Base-by-base conservation (phyloP, 1,140 invertebrate genomes). In the Hypsibius dujardini region DNA sequence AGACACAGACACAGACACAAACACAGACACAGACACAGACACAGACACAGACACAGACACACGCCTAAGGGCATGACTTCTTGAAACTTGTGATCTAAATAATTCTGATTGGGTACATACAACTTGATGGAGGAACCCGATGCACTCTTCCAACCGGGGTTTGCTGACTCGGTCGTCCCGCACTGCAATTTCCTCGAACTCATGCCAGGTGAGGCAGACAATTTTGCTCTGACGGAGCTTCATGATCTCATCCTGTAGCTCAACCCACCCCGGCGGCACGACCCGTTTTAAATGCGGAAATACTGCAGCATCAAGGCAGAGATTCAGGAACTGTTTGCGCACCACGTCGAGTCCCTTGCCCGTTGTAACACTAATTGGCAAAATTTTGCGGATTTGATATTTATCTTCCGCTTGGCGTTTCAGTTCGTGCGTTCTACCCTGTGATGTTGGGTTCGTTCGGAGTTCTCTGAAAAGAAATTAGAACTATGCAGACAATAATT, bases 241-340 rank as follows among this genome's bases (percentile, higher is more conserved):
- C 1, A 73, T 47, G 46, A 74, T 72, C 45, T 74, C 71, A 59
- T 74, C 73, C 46, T 73, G 72, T 7, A 74, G 50, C 1, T 67
- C 14, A 1, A 71, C 70, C 3, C 71, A 70, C n/a, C 69, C 70
- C 2, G 46, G 72, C 46, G 71, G 70, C 40, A 72, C 62, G 42
- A 47, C 59, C 2, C 67, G 62, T 40, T 69, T 59, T 15, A 73
- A 50, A 60, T 73, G 71, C 0, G 73, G 73, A 40, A 72, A 72
- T 28, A 42, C 15, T 1, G 7, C 62, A 1, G 12, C 28, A 47
- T 74, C 70, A 14, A 72, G 46, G 45, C 59, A 71, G 0, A 72
- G 50, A 40, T 71, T 46, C 14, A 74, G 69, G 15, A 74, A 45
- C 2, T 47, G 71, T n/a, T 67, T 73, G 45, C 59, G 70, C 28